Conservation (phyloP, 2,888 invertebrate genomes). For the Eledone cirrhosa region DNA sequence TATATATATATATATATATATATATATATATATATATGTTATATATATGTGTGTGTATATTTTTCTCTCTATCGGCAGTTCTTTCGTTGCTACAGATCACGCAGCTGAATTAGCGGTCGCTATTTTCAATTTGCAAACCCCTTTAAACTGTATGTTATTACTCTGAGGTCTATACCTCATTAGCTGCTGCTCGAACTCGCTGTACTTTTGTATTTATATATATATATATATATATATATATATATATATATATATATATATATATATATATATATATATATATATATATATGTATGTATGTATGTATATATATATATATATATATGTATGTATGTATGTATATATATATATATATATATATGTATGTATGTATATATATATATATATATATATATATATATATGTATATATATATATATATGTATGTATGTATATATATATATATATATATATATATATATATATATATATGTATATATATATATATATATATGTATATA, state of each 20-base stretch:
- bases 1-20: no score
- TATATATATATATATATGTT: no score
- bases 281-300: background rate
- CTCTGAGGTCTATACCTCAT: no score
- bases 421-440: background rate
- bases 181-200: no score
- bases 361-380: background rate
- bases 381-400: background rate
- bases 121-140: no score
- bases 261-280: background rate
- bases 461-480: no score
- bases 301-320: background rate
- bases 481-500: no score
- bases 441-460: background rate
- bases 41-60: background rate
- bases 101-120: no score
- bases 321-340: slow-evolving; percentile 17
- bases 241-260: background rate
- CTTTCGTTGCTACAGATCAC: no score
- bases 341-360: background rate
- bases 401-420: background rate
- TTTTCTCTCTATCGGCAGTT: no score
- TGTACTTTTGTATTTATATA: no score
- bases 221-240: background rate
- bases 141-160: no score